Conservation (phyloP, 2,113 vertebrate genomes). For the Bettongia penicillata region DNA sequence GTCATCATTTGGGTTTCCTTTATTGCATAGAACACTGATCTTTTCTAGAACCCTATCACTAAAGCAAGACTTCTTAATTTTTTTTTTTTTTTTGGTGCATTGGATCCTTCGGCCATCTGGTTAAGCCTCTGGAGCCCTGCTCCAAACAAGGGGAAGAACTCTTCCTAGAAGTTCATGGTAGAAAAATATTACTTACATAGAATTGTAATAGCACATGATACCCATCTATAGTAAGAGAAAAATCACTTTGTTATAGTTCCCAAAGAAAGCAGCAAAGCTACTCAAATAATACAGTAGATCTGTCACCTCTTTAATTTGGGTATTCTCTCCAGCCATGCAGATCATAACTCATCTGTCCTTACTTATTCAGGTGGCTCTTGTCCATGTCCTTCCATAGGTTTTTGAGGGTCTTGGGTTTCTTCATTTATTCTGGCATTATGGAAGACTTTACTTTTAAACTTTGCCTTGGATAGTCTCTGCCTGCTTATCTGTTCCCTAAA, state of each 20-base stretch:
- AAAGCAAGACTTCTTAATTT: not conserved
- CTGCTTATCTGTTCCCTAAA: not conserved
- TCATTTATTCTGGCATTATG: not conserved
- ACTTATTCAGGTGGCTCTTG: not conserved
- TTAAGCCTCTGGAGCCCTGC: not conserved
- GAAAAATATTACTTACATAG: not conserved
- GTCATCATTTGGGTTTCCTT: not conserved
- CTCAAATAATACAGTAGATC: not conserved
- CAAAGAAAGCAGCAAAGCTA: not conserved
- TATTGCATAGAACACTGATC: not conserved
- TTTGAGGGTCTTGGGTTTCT: not conserved
- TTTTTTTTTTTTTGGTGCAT: not conserved
- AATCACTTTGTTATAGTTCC: not conserved
- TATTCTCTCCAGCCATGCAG: not conserved
- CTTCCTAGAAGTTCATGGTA: not conserved
- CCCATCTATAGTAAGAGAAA: not conserved
- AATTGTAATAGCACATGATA: not conserved
- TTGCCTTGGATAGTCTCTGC: not conserved
- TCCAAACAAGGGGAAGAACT: not conserved
- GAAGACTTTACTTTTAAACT: not conserved
- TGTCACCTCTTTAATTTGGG: not conserved
- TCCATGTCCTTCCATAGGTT: not conserved
- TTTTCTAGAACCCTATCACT: not conserved
- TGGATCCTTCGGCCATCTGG: not conserved
- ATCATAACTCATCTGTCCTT: not conserved